Base-by-base conservation (phyloP, 2,797 vertebrate genomes). In the Calcarius lapponicus region DNA sequence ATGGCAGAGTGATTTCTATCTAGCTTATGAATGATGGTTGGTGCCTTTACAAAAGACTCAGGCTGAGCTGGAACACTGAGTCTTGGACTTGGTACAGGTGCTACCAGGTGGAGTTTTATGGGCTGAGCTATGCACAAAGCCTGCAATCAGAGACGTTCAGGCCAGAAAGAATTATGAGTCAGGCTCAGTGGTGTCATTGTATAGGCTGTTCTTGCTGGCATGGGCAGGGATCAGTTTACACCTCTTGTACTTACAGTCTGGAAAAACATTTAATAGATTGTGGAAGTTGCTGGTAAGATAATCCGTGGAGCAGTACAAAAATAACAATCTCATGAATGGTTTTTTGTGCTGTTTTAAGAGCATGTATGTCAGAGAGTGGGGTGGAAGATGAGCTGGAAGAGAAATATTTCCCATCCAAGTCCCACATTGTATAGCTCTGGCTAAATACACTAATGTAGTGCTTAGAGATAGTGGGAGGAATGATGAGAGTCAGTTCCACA, bases 21-120 rank as follows among this genome's bases (percentile, higher is more conserved):
- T 90, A 31, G 25, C 28, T 88, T 88, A 25, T 47, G 84, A 86
- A 38, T 62, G 47, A 25, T 15, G 14, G 31, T 71, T 13, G 3
- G 32, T 64, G 48, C 32, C 53, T 90, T 90, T 72, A 62, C 22
- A 57, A 45, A 86, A 75, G 29, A 24, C 48, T 88, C 20, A 17
- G 48, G 25, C 1, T 90, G 86, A 92, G 78, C 80, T 72, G 66
- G 57, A 82, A 36, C 56, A 31, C 6, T 53, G 74, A 62, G 51
- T 75, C n/a, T 66, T 93, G 80, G 83, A 86, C 88, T 93, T 88
- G 43, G 70, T 88, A 86, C 76, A 38, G 43, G 66, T 1, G 9
- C 73, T 82, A 7, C 56, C 69, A 90, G 80, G 78, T 88, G 80
- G 64, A 53, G 66, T 76, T 93, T 90, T 88, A 71, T 32, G 31